Evolutionary conservation across 64 coral and sea anemone genomes (phyloP), one percentile per base, ranked within the genome.

Genomic region (Astreopora myriophthalma): DNA sequence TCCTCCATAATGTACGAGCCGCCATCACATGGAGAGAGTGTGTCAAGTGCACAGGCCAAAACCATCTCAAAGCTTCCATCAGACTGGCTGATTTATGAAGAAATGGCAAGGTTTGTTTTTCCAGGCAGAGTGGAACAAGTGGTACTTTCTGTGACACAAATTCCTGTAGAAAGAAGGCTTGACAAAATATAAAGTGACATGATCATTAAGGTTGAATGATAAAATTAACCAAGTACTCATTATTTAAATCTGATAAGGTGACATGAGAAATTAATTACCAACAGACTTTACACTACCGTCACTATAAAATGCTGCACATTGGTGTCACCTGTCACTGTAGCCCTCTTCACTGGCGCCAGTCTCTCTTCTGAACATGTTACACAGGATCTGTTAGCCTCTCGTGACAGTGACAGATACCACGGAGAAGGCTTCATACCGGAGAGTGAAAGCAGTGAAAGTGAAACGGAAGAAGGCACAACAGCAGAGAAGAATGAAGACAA

Each of bases 61-160:
- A 60, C 94, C 28, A 71, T 95, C 30, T 34, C 76, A 13, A 90
- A 93, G 51, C 60, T 93, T 0, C 97, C 97, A 23, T 96, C 94
- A 88, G 97, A 99, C 87, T 99, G 97, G 97, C 71, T 99, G 51
- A 85, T 95, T 85, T 99, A 95, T 89, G 97, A 99, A 34, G 97
- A 99, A 86, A 99, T 99, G 94, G 57, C 97, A 60, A 93, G 97
- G 97, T 99, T 6, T 12, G 60, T 78, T 51, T 29, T 8, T 9
- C 26, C 28, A 26, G n/a, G n/a, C n/a, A n/a, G n/a, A n/a, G n/a
- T n/a, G n/a, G n/a, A n/a, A n/a, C 20, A 0, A 5, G 4, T 66
- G n/a, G 24, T 26, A 66, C 20, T 6, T 11, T 46, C 4, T 46
- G 4, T 46, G 11, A 46, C 11, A 6, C 42, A 46, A 46, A 46